Percentiles rank a stretch among this genome's conserved stretches.
phyloP scores from a whole-genome alignment of 1,140 invertebrate species.

The Eumaeus atala region DNA sequence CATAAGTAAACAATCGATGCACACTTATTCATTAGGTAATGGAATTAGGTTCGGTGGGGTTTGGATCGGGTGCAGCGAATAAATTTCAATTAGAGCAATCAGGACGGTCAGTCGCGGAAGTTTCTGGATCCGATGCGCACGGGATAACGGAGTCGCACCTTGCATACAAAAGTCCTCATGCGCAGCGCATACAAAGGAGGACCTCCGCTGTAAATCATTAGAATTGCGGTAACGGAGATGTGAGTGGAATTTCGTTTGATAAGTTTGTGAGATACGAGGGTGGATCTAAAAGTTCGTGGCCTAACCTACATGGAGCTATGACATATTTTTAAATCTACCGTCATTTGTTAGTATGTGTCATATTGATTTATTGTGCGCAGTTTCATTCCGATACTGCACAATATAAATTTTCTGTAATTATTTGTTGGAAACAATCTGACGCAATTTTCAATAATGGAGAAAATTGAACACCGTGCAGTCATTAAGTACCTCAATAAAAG shows the following conservation, averaged over 20 bases:
- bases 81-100: constrained; percentile 69
- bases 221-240: constrained; percentile 64
- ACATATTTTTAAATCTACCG: no score
- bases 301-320: no score
- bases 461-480: no score
- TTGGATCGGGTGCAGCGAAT: constrained; percentile 46
- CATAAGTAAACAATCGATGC: constrained; percentile 56
- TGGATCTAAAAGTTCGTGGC: no score
- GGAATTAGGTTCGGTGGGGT: constrained; percentile 39
- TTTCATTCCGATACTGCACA: no score
- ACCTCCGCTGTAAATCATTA: constrained; percentile 65
- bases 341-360: no score
- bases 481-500: no score
- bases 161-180: constrained; percentile 50
- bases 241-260: constrained; percentile 57
- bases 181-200: constrained; percentile 58
- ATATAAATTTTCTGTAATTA: no score
- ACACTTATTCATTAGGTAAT: constrained; percentile 54
- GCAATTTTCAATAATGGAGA: no score
- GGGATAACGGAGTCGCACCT: constrained; percentile 50
- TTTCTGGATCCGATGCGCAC: constrained; percentile 47
- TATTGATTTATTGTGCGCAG: no score
- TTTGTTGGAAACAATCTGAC: no score
- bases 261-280: constrained; percentile 46
- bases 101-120: constrained; percentile 53